Conservation (phyloP, 2,888 invertebrate genomes). For the Koerneria pararmatus region DNA sequence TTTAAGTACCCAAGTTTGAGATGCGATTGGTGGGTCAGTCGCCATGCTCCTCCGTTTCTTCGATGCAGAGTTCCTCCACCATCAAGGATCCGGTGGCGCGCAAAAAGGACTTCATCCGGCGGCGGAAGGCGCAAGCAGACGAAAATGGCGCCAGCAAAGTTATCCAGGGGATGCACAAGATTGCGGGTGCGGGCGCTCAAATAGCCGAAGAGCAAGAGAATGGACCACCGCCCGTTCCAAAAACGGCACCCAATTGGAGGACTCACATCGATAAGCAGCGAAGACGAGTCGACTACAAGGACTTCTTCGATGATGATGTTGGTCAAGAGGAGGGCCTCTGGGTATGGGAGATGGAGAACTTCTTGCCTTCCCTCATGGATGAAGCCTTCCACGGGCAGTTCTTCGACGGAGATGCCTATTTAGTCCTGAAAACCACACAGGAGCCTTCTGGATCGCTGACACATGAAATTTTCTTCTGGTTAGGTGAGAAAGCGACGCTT, state of each 20-base stretch:
- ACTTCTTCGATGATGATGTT: conserved; percentile 64
- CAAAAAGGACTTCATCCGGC: conserved; percentile 75
- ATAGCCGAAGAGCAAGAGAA: conserved; percentile 60
- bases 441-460: conserved; percentile 69
- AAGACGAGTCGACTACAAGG: conserved; percentile 51
- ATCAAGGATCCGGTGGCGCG: conserved; percentile 83
- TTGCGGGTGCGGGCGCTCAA: conserved; percentile 69
- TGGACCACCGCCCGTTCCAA: conserved; percentile 36
- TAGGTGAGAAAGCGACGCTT: conserved; percentile 78
- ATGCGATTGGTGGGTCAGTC: conserved; percentile 48
- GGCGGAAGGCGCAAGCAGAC: conserved; percentile 72
- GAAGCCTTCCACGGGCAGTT: conserved; percentile 88
- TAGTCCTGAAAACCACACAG: conserved; percentile 66
- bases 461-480: conserved; percentile 99
- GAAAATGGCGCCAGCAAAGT: conserved; percentile 71
- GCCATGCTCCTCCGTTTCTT: conserved; percentile 50
- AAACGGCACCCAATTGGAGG: conserved; percentile 46
- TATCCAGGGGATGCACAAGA: conserved; percentile 73
- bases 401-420: conserved; percentile 93
- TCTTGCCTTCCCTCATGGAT: conserved; percentile 84
- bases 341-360: conserved; percentile 99
- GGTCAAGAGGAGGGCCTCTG: conserved; percentile 68
- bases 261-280: conserved; percentile 50
- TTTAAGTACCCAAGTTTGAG: no score
- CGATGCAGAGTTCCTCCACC: conserved; percentile 30